Conservation (phyloP, 2,113 vertebrate species). For the Cyrtonyx montezumae region DNA sequence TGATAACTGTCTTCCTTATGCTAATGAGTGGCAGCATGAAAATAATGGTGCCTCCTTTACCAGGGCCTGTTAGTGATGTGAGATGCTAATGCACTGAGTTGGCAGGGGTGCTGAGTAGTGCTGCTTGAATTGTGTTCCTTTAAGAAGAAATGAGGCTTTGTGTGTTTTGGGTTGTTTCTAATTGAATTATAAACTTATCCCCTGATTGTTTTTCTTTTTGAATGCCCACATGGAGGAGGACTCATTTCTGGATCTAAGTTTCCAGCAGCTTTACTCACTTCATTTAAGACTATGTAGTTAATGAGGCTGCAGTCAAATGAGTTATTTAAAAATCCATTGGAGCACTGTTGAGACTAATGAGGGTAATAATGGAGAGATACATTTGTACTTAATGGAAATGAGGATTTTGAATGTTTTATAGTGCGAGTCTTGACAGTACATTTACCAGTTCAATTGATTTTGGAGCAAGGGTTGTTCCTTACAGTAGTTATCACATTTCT, state of each 20-base stretch:
- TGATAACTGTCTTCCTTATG: background rate
- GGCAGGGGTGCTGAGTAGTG: too few species aligned
- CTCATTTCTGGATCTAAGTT: background rate
- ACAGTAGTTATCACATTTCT: fast-evolving
- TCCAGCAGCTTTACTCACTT: background rate
- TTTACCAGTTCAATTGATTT: background rate
- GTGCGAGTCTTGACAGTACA: background rate
- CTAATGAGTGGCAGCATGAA: background rate
- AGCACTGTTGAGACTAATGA: background rate
- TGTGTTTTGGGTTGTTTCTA: background rate
- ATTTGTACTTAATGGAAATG: background rate
- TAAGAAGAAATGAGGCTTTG: background rate
- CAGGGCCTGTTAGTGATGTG: background rate
- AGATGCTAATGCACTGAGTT: background rate
- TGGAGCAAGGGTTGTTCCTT: background rate
- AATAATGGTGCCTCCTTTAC: background rate
- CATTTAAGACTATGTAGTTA: background rate
- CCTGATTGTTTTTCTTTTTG: background rate
- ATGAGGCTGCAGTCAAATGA: background rate
- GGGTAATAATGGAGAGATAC: background rate
- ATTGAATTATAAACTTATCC: background rate
- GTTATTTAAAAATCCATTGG: background rate
- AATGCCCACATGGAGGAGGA: fast-evolving
- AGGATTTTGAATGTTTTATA: background rate
- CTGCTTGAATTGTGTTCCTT: background rate